A percentile compares a stretch with the other conserved stretches of the same genome.
Conservation (phyloP, 2,888 invertebrate genomes). For the Agrenia bidenticulata region DNA sequence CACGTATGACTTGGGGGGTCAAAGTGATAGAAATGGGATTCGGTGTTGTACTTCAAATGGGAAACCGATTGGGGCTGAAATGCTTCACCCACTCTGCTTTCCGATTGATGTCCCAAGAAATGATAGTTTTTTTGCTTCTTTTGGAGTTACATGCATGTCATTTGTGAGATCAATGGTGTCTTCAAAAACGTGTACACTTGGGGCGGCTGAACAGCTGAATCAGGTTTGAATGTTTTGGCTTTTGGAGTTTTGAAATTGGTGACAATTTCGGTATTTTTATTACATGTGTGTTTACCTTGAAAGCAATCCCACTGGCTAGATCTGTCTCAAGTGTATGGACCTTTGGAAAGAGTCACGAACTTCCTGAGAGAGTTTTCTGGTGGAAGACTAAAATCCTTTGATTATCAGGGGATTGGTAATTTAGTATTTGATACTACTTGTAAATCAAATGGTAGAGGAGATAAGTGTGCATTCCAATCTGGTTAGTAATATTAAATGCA, state of each 20-base stretch:
- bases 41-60: slow-evolving; percentile 8
- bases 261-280: no score
- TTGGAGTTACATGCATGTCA: not conserved
- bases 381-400: slow-evolving; percentile 6
- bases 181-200: slow-evolving; percentile 7
- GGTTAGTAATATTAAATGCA: no score
- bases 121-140: slow-evolving; percentile 11
- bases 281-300: no score
- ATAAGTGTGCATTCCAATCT: not conserved
- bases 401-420: not conserved
- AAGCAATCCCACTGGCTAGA: slow-evolving; percentile 20
- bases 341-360: not conserved
- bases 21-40: not conserved
- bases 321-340: slow-evolving; percentile 9
- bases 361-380: slow-evolving; percentile 1
- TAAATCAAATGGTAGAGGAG: not conserved
- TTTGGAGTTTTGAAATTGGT: no score
- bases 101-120: slow-evolving; percentile 7
- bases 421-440: not conserved
- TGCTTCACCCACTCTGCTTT: slow-evolving; percentile 14
- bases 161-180: slow-evolving; percentile 16
- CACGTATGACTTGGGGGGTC: not conserved
- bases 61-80: slow-evolving; percentile 5
- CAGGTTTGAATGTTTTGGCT: no score
- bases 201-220: slow-evolving; percentile 16